phyloP scores from a whole-genome alignment of 2,888 invertebrate genomes.

The Epinotia brunnichana region DNA sequence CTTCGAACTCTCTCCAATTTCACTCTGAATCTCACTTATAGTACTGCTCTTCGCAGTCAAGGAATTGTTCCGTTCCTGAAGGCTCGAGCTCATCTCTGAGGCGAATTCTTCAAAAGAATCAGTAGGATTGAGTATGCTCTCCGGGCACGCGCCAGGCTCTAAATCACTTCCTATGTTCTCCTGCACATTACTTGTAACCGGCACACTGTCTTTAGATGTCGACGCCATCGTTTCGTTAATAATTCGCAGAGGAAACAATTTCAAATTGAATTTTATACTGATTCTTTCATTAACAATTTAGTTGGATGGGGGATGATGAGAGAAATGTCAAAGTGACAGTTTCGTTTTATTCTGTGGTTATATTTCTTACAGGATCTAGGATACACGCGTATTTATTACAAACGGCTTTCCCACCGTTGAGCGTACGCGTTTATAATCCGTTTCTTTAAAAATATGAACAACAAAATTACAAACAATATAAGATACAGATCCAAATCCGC shows the following conservation, averaged over 20 bases:
- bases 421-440: no score
- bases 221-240: conserved; percentile 66
- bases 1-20: conserved; percentile 71
- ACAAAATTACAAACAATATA: no score
- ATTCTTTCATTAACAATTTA: conserved; percentile 26
- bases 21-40: conserved; percentile 84
- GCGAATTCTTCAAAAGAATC: conserved; percentile 89
- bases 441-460: no score
- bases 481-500: no score
- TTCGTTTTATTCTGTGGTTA: conserved; percentile 19
- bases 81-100: conserved; percentile 85
- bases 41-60: conserved; percentile 83
- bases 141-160: conserved; percentile 79
- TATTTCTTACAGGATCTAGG: no score
- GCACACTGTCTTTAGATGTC: conserved; percentile 66
- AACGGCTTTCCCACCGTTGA: no score
- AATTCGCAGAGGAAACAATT: conserved; percentile 37
- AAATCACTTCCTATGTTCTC: conserved; percentile 63
- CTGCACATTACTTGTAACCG: conserved; percentile 51
- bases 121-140: conserved; percentile 88
- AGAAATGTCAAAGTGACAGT: conserved; percentile 38
- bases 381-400: background rate
- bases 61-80: conserved; percentile 82
- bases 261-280: conserved; percentile 45
- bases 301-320: conserved; percentile 25